Percentiles rank a stretch among this genome's conserved stretches.
Conservation (phyloP, 2,888 invertebrate species). For the Trichogramma dendrolimi region DNA sequence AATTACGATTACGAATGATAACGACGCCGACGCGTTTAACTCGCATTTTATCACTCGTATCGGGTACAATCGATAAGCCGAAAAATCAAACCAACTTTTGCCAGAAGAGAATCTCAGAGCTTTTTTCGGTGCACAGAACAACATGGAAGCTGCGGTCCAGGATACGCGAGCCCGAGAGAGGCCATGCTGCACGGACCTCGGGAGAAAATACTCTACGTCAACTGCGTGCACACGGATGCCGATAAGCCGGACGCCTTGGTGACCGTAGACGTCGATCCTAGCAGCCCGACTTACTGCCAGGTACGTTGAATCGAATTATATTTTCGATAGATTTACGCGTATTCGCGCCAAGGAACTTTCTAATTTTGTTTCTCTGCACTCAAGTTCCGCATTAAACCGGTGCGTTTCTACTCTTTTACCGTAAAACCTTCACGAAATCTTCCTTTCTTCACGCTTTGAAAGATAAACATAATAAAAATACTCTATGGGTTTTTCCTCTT, state of each 20-base stretch:
- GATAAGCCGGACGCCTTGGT: constrained; percentile 81
- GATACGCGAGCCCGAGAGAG: constrained; percentile 73
- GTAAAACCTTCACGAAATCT: background rate
- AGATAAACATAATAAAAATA: too few relatives aligned
- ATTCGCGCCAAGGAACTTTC: too few relatives aligned
- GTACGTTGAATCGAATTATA: constrained; percentile 50
- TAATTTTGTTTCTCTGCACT: too few relatives aligned
- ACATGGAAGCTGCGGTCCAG: constrained; percentile 57
- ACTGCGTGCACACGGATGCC: constrained; percentile 75
- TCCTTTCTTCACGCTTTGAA: background rate
- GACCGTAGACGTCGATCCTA: constrained; percentile 87
- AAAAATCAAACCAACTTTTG: too few relatives aligned
- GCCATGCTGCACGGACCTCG: constrained; percentile 78
- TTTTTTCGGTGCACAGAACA: too few relatives aligned
- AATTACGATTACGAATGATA: background rate
- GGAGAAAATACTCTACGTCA: constrained; percentile 85
- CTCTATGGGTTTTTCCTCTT: too few relatives aligned
- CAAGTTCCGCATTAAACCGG: too few relatives aligned
- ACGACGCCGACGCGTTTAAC: background rate
- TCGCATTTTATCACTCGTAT: too few relatives aligned
- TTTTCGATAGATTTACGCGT: background rate
- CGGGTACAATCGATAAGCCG: too few relatives aligned
- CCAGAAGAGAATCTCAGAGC: too few relatives aligned
- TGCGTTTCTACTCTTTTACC: too few relatives aligned
- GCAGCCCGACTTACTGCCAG: constrained; percentile 78